phyloP scores from a whole-genome alignment of 2,113 vertebrate genomes.

The Halcyon senegalensis region DNA sequence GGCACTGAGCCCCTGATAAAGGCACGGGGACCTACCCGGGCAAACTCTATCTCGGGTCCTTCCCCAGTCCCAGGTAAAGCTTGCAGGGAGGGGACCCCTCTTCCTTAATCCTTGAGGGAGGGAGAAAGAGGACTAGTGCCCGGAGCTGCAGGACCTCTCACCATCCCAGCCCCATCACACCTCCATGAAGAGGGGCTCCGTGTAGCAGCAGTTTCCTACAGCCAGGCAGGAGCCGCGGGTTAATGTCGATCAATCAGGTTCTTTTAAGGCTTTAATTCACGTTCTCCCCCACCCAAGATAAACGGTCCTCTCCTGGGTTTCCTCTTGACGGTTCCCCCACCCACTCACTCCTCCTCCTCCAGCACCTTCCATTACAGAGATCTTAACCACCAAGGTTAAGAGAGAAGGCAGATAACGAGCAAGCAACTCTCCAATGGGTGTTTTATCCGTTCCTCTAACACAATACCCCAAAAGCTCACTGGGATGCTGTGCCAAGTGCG shows the following conservation, averaged over 20 bases:
- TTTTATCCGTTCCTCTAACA: background rate
- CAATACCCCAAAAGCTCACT: background rate
- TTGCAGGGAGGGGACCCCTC: background rate
- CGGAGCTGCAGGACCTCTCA: background rate
- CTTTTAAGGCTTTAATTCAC: background rate
- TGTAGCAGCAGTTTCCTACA: background rate
- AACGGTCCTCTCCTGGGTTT: background rate
- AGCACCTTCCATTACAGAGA: background rate
- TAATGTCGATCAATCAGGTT: background rate
- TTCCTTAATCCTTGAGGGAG: background rate
- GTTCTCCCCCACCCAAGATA: background rate
- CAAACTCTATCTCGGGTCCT: background rate
- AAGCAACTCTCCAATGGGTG: background rate
- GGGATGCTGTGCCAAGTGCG: fast-evolving
- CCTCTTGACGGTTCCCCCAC: background rate
- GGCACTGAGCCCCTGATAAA: fast-evolving
- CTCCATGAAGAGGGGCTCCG: background rate
- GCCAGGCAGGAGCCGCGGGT: background rate
- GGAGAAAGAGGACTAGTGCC: background rate
- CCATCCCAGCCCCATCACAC: background rate
- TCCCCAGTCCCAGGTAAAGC: background rate
- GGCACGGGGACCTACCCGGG: background rate
- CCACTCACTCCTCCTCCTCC: background rate
- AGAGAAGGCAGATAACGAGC: background rate
- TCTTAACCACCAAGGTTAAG: background rate